phyloP scores from a whole-genome alignment of 2,888 invertebrate species.

The Hecatera dysodea region DNA sequence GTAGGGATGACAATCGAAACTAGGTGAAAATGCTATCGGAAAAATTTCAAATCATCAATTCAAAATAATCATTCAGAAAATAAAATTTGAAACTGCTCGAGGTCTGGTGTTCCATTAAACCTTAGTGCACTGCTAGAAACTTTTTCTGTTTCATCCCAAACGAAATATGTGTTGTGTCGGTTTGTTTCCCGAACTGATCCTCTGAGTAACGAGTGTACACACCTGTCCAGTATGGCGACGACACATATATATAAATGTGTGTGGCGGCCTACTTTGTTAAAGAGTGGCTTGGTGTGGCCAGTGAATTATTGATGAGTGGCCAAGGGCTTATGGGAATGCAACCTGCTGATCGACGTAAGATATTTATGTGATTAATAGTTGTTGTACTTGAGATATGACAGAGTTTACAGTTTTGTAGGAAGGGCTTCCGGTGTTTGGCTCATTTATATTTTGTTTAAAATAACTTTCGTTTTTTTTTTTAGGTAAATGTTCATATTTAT shows the following conservation, averaged over 20 bases:
- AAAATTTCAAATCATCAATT: background rate
- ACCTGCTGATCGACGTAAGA: constrained; percentile 25
- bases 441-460: background rate
- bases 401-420: constrained; percentile 7
- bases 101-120: constrained; percentile 9
- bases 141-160: constrained; percentile 17
- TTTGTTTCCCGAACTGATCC: constrained; percentile 41
- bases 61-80: background rate
- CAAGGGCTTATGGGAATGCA: constrained; percentile 33
- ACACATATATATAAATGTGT: constrained; percentile 43
- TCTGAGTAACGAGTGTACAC: constrained; percentile 51
- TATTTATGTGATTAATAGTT: constrained; percentile 18
- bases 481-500: too few relatives aligned
- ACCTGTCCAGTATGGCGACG: constrained; percentile 38
- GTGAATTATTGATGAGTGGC: constrained; percentile 50
- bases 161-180: constrained; percentile 24
- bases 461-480: too few relatives aligned
- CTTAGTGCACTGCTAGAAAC: constrained; percentile 1
- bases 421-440: constrained; percentile 1
- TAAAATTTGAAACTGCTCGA: constrained; percentile 12
- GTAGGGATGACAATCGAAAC: too few relatives aligned
- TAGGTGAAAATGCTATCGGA: background rate
- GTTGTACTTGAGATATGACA: constrained; percentile 11
- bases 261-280: constrained; percentile 35
- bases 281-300: constrained; percentile 20